phyloP scores from a whole-genome alignment of 1,140 invertebrate genomes.

The Zaprionus nigranus region DNA sequence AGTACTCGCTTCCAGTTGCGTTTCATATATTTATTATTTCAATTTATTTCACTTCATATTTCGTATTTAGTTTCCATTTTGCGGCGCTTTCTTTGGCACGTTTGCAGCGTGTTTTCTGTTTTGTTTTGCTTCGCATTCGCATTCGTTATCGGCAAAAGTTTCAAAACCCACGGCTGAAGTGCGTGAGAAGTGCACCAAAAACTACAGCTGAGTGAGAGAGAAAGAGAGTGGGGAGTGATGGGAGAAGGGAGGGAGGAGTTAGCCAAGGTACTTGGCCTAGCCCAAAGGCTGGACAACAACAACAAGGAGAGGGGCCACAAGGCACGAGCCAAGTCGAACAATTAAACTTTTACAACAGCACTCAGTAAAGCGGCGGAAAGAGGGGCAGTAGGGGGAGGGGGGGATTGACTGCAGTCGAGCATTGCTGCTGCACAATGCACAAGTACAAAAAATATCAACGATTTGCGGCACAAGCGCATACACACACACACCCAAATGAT shows the following conservation, averaged over 20 bases:
- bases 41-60: conserved; percentile 34
- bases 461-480: conserved; percentile 41
- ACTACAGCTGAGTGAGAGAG: neutral
- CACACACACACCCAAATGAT: conserved; percentile 23
- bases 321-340: conserved; percentile 56
- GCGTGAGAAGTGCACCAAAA: conserved; percentile 34
- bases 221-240: neutral
- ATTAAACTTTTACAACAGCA: conserved; percentile 64
- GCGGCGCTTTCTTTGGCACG: conserved; percentile 23
- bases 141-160: conserved; percentile 29
- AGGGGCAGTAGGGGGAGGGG: neutral
- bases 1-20: conserved; percentile 3
- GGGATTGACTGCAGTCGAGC: neutral
- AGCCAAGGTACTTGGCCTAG: conserved; percentile 16
- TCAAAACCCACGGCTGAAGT: conserved; percentile 50
- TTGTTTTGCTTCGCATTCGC: conserved; percentile 23
- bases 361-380: conserved; percentile 8
- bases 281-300: conserved; percentile 17
- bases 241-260: neutral
- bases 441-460: conserved; percentile 38
- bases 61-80: conserved; percentile 23
- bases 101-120: conserved; percentile 40
- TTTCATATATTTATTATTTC: conserved; percentile 20
- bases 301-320: conserved; percentile 16
- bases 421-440: conserved; percentile 13